Conservation (phyloP, 37 sponge, comb jelly and placozoan genomes). For the Beroe forskalii region DNA sequence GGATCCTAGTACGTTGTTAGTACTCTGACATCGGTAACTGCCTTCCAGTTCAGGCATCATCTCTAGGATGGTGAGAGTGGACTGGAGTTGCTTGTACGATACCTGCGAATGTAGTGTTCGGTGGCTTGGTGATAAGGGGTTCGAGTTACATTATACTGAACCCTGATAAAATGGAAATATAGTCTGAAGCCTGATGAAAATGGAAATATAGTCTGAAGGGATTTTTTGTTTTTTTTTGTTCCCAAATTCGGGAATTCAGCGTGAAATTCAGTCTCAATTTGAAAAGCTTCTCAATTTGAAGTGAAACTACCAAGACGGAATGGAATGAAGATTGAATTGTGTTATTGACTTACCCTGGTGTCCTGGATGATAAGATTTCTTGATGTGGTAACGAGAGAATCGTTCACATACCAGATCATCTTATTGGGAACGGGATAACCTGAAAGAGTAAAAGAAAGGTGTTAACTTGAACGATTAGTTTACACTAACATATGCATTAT, state of each 20-base stretch:
- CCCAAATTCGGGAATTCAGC: no score
- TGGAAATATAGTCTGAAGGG: not conserved
- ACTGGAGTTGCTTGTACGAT: not conserved
- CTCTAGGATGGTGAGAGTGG: not conserved
- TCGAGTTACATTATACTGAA: no score
- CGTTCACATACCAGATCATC: conserved; percentile 2
- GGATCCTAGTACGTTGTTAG: not conserved
- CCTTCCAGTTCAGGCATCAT: not conserved
- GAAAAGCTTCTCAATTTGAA: no score
- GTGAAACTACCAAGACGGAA: no score
- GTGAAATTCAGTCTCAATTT: no score
- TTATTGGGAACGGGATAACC: not conserved
- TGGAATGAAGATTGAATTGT: no score
- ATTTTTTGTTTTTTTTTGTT: not conserved
- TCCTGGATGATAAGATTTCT: not conserved
- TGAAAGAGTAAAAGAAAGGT: not conserved
- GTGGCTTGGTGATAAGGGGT: no score
- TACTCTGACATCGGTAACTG: not conserved
- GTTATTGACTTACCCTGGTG: not conserved
- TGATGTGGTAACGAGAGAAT: not conserved
- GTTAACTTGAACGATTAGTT: not conserved
- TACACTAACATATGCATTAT: no score
- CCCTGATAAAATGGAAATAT: no score
- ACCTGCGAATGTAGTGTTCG: not conserved
- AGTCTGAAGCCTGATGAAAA: no score